These are phyloP conservation scores for Girardinus metallicus DNA, from an alignment of 2,797 vertebrate genomes.

Conservation along the genomic window DNA sequence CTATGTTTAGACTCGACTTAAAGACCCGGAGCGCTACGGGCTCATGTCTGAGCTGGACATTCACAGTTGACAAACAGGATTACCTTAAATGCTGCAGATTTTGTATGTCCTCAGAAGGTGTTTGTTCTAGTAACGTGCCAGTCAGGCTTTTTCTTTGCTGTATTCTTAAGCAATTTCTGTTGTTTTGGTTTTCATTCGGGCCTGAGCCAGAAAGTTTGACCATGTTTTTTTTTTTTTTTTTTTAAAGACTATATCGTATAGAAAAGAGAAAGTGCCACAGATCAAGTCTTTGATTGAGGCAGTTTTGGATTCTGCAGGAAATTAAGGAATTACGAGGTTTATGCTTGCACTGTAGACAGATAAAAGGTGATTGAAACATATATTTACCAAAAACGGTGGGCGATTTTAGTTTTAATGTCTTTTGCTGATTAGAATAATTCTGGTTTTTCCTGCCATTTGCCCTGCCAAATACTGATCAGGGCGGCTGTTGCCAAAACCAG, in stretches of 20 bases:
- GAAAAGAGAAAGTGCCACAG: not conserved
- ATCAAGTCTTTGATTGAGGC: not conserved
- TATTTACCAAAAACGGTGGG: not conserved
- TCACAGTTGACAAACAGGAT: slow-evolving; percentile 59
- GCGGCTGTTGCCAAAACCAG: not conserved
- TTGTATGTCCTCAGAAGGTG: not conserved
- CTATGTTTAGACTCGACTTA: slow-evolving; percentile 62
- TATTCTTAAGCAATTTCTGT: too few species aligned
- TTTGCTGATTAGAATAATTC: not conserved
- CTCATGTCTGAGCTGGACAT: slow-evolving; percentile 63
- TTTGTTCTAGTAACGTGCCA: not conserved
- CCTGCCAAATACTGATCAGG: not conserved
- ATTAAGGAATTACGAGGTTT: not conserved
- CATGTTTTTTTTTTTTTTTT: not conserved
- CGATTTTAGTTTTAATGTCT: not conserved
- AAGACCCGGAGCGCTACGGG: slow-evolving; percentile 45
- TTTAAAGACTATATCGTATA: not conserved
- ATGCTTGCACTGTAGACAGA: not conserved
- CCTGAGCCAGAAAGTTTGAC: not conserved
- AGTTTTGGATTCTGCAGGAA: not conserved
- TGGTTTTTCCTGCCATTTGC: not conserved
- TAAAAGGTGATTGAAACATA: not conserved
- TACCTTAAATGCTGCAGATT: slow-evolving; percentile 45
- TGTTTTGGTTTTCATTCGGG: not conserved
- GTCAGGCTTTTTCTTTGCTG: not conserved